Evolutionary conservation across 2,888 invertebrate species (phyloP).

Genomic region (Dryocosmus kuriphilus): DNA sequence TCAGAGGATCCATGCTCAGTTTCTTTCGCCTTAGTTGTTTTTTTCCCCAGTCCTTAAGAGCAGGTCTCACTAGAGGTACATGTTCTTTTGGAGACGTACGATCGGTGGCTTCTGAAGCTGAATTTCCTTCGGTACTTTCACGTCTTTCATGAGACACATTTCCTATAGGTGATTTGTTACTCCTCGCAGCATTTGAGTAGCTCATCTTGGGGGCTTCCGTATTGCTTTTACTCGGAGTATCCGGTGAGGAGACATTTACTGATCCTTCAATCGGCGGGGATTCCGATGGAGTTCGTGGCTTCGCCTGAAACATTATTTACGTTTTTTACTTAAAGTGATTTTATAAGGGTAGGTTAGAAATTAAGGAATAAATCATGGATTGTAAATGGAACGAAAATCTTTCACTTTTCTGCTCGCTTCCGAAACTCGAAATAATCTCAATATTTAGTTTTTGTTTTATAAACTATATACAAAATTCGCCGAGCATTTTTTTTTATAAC

Average conservation of each 20-base stretch:
- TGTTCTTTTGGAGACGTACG: not conserved
- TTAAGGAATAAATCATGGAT: no score
- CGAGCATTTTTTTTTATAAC: no score
- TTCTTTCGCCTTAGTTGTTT: not conserved
- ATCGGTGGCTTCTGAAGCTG: not conserved
- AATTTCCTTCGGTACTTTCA: not conserved
- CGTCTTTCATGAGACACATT: not conserved
- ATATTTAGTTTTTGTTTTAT: no score
- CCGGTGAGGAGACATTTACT: constrained; percentile 45
- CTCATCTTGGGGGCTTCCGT: constrained; percentile 25
- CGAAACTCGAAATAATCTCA: no score
- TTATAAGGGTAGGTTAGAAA: no score
- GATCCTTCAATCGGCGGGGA: constrained; percentile 30
- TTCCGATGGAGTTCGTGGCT: constrained; percentile 10
- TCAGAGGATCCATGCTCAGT: constrained; percentile 46
- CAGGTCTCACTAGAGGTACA: not conserved
- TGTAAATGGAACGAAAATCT: no score
- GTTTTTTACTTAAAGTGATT: not conserved
- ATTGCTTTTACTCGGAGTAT: constrained; percentile 43
- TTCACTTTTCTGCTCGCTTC: no score
- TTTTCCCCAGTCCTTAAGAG: not conserved
- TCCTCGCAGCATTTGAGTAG: not conserved
- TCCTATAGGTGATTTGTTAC: not conserved
- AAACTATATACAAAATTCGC: no score
- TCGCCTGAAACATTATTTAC: not conserved